A percentile compares a stretch with the other conserved stretches of the same genome.
These are phyloP conservation scores for Macrotis lagotis DNA, from an alignment of 2,113 vertebrate species.

Conservation along the genomic window DNA sequence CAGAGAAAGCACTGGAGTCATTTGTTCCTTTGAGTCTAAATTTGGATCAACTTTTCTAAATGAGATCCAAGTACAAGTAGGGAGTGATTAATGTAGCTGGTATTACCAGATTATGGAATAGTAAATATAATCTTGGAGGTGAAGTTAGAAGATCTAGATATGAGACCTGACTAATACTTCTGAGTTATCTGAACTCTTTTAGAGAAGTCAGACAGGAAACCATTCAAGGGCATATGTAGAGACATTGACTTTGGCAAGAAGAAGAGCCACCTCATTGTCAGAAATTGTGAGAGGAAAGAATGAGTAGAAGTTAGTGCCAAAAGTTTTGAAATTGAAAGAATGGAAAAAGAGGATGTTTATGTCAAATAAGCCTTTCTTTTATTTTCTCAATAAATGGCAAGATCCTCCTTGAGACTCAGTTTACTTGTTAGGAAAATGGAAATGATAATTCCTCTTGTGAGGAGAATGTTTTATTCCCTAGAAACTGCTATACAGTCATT, in stretches of 20 bases:
- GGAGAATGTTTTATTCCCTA: too few species aligned
- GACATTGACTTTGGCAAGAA: too few species aligned
- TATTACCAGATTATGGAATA: background rate
- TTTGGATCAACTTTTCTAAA: background rate
- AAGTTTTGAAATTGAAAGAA: too few species aligned
- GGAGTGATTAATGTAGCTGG: background rate
- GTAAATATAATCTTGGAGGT: background rate
- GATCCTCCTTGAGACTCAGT: background rate
- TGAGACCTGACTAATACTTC: background rate
- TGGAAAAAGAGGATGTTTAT: too few species aligned
- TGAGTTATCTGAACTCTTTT: background rate
- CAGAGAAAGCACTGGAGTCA: background rate
- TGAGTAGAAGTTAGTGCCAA: too few species aligned
- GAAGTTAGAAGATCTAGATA: background rate
- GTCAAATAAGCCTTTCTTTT: too few species aligned
- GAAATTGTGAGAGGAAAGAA: too few species aligned
- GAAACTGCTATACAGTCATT: too few species aligned
- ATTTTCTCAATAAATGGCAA: too few species aligned
- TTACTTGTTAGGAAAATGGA: background rate
- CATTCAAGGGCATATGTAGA: too few species aligned
- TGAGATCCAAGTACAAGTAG: background rate
- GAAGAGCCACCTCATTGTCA: too few species aligned
- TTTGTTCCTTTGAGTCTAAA: background rate
- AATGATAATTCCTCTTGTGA: background rate
- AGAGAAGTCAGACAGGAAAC: too few species aligned